Base-by-base conservation (phyloP, 53 echinoderm and acorn worm species). In the Crossaster papposus region DNA sequence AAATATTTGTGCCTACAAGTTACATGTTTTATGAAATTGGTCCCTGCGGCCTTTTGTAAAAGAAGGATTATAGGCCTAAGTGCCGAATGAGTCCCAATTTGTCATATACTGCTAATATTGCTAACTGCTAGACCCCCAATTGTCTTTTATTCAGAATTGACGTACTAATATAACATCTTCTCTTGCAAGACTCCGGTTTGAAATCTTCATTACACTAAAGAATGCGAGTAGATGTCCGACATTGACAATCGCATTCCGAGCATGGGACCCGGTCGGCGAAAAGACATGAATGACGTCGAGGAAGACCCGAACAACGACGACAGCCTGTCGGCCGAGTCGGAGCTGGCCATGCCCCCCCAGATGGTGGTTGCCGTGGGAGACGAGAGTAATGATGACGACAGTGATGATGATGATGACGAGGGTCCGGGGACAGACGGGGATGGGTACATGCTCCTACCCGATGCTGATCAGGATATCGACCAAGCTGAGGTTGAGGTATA, bases 391-490 rank as follows among this genome's bases (percentile, higher is more conserved):
- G 77, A 87, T 0, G 77, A 77, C 13, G 87, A 14, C 18, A 77
- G 62, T 24, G 77, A 77, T 2, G 77, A 87, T 18, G 85, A 85
- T 20, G 44, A n/a, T 26, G 63, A 77, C 1, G 76, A 24, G 23
- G 85, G 34, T 36, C 37, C 54, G 83, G 87, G 87, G n/a, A 58
- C 75, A 12, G 34, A 76, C 3, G 87, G 87, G 35, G 87, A 77
- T 75, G 87, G 87, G 12, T 87, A 87, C 35, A 87, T 87, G 87
- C 87, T 87, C 62, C 33, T 87, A 6, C 87, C 87, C 30, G 77
- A 58, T 13, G 75, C 52, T 6, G 87, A 87, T 62, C 87, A 64
- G 63, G 87, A 87, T 22, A 17, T 55, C 5, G 72, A 85, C 24
- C 54, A 24, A 10, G 72, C 8, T 7, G 72, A 85, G 23, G 53